Percentiles rank a stretch among this genome's conserved stretches.
These are phyloP conservation scores for Quadroppia sp. DNA, from an alignment of 2,888 invertebrate species.

Conservation along the genomic window DNA sequence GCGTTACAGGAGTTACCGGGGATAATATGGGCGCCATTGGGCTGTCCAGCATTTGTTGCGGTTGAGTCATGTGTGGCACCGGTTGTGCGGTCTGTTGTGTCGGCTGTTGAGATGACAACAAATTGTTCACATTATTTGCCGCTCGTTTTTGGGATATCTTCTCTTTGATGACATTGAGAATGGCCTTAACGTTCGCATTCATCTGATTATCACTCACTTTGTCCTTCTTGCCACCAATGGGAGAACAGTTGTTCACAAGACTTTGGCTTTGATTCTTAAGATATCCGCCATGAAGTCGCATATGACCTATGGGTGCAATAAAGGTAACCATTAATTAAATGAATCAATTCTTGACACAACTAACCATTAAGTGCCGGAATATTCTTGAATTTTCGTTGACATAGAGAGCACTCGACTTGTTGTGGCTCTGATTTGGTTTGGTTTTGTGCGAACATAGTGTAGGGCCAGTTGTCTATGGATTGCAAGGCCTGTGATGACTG, in stretches of 20 bases:
- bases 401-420: constrained; percentile 82
- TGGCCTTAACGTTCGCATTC: constrained; percentile 22
- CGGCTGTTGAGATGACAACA: constrained; percentile 35
- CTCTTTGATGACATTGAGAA: constrained; percentile 24
- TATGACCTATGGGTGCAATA: constrained; percentile 59
- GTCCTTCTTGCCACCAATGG: constrained; percentile 8
- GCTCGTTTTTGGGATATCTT: constrained; percentile 23
- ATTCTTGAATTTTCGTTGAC: constrained; percentile 93
- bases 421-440: constrained; percentile 22
- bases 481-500: constrained; percentile 53
- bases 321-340: not conserved
- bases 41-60: not conserved
- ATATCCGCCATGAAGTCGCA: constrained; percentile 95
- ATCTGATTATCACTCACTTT: constrained; percentile 3
- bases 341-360: not conserved
- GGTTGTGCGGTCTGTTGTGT: constrained; percentile 41
- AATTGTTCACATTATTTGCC: not conserved
- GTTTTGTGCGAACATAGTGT: constrained; percentile 25
- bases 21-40: constrained; percentile 38
- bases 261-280: constrained; percentile 63
- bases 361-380: constrained; percentile 92
- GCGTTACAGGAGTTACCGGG: constrained; percentile 40
- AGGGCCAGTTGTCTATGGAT: constrained; percentile 28
- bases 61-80: constrained; percentile 40
- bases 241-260: constrained; percentile 52